Base-by-base conservation (phyloP, 2,888 invertebrate genomes). In the Drosophila putrida region DNA sequence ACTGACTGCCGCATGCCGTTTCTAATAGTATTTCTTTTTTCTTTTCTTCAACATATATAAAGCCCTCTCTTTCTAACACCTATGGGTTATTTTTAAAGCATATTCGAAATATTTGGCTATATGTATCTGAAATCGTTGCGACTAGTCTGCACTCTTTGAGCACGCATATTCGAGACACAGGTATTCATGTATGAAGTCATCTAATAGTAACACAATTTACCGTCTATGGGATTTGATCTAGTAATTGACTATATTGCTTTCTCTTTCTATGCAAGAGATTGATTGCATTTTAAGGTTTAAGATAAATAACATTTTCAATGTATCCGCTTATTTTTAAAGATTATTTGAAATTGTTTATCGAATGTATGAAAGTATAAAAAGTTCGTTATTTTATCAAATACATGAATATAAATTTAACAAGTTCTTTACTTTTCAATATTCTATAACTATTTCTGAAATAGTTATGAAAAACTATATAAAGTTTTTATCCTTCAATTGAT, bases 61-160 rank as follows among this genome's bases (percentile, higher is more conserved):
- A 10, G 20, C 76, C 69, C 43, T 68, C 74, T 78, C 81, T 75
- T 63, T 89, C 79, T 80, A 78, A 80, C 69, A 74, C 54, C 69
- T 75, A 66, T 71, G 67, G 85, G 74, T 80, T 89, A 87, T 89
- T 85, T 85, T 89, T 89, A 85, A 79, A 83, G 77, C 79, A 87
- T 79, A 80, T 84, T 76, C 79, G 87, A 80, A 89, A 79, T 83
- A 76, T 83, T 83, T 88, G 54, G 77, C 82, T 63, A 59, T 53
- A 53, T 60, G 51, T 72, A 55, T 69, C 41, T 68, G 8, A 55
- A 43, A 53, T 71, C 46, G 47, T 11, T 41, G 57, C 47, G 55
- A 60, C 59, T 49, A 49, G 69, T 46, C 63, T 64, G 64, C 28
- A 57, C 69, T 68, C 63, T 71, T 61, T 43, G 58, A 47, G 61